Base-by-base conservation (phyloP, 2,113 vertebrate genomes). In the Opisthocomus hoazin region DNA sequence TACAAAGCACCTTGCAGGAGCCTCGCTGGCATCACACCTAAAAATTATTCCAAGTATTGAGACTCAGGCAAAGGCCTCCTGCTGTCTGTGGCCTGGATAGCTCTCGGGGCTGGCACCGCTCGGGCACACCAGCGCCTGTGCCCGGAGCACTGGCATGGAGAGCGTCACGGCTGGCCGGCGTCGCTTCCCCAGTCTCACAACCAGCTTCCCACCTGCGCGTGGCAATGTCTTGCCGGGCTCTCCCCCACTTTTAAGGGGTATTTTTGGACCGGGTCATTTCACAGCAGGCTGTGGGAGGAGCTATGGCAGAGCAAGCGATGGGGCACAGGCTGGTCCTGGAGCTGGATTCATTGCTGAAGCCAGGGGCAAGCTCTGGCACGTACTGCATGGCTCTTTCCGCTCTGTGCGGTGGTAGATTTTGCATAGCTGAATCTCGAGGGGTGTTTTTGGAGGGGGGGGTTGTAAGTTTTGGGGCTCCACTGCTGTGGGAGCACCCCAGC, bases 231-330 rank as follows among this genome's bases (percentile, higher is more conserved):
- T 78, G 74, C 77, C 81, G 60, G 60, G 56, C 65, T 41, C 65
- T 30, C 15, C n/a, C 26, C 24, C 1, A 2, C 6, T n/a, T 66
- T 75, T 3, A 18, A 53, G 53, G 64, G n/a, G 39, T 69, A 61
- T 88, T 97, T 94, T 92, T 79, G 92, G 66, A 51, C 5, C 30
- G 22, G 70, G 53, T 69, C 43, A 41, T 82, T 76, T 90, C 45
- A 3, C 74, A 82, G 81, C 65, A 75, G 81, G 3, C 48, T 48
- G 84, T 13, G 2, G 48, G 83, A 94, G 68, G 69, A 89, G 66
- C 74, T 32, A 61, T 16, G 57, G 50, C 23, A 41, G n/a, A 87
- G 54, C 64, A n/a, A 45, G 77, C 3, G 3, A 70, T 24, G 10
- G 79, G 70, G 54, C 19, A 27, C 50, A 19, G 51, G 70, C 77